Conservation (phyloP, 2,113 vertebrate genomes). For the Carassius gibelio region DNA sequence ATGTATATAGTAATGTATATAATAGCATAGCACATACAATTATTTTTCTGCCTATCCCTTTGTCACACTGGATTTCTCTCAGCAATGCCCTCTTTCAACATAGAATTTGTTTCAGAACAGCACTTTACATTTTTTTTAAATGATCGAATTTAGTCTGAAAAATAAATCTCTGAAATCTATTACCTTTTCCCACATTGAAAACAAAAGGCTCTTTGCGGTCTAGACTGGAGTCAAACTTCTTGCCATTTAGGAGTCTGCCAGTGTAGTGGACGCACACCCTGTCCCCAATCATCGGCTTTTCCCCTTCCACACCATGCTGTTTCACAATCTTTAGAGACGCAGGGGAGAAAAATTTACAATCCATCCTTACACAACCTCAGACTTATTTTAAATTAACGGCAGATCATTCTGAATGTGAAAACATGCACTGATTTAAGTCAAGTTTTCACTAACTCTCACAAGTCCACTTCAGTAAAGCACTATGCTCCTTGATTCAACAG, state of each 20-base stretch:
- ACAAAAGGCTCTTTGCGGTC: slow-evolving; percentile 89
- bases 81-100: neutral
- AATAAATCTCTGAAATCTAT: slow-evolving; percentile 1
- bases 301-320: slow-evolving; percentile 77
- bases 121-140: neutral
- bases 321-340: slow-evolving; percentile 80
- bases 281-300: slow-evolving; percentile 91
- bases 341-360: slow-evolving; percentile 10
- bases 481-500: neutral
- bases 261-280: slow-evolving; percentile 93
- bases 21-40: neutral
- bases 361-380: neutral
- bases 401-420: slow-evolving; percentile 1
- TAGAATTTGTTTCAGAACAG: neutral
- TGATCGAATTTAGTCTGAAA: neutral
- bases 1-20: neutral
- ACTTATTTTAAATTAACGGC: neutral
- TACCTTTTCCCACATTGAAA: slow-evolving; percentile 92
- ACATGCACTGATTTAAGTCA: neutral
- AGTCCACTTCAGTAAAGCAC: neutral
- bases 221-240: slow-evolving; percentile 91
- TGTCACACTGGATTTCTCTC: neutral
- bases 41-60: neutral
- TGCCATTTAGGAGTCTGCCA: slow-evolving; percentile 87
- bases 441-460: neutral